phyloP scores from a whole-genome alignment of 1,140 invertebrate genomes.

The Cyrtorhinus lividipennis region DNA sequence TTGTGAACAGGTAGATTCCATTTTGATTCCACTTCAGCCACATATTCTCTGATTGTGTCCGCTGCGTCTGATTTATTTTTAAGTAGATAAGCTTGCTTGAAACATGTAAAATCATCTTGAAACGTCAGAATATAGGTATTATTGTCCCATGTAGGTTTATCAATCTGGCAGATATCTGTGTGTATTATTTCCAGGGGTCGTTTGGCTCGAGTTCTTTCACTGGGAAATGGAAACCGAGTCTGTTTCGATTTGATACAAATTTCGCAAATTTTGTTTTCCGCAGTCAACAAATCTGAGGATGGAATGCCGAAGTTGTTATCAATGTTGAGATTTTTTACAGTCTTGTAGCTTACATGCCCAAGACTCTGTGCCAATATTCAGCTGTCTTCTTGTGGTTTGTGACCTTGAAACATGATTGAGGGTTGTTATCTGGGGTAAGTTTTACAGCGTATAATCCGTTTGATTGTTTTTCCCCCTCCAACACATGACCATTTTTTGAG shows the following conservation, averaged over 20 bases:
- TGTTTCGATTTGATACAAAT: background rate
- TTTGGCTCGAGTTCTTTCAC: background rate
- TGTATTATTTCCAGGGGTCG: slow-evolving; percentile 12
- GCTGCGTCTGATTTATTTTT: slow-evolving; percentile 27
- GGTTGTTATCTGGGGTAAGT: background rate
- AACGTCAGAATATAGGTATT: slow-evolving; percentile 29
- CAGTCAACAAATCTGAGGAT: background rate
- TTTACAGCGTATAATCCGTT: background rate
- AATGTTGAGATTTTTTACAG: slow-evolving; percentile 6
- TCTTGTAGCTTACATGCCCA: slow-evolving; percentile 15
- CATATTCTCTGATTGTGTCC: slow-evolving; percentile 26
- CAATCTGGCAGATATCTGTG: slow-evolving; percentile 1
- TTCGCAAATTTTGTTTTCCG: background rate
- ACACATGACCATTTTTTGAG: background rate
- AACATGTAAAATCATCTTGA: slow-evolving; percentile 31
- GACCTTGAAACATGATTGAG: too few relatives aligned
- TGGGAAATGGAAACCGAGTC: background rate
- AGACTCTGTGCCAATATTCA: slow-evolving; percentile 13
- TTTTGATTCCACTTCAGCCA: slow-evolving; percentile 22
- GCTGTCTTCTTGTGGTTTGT: background rate
- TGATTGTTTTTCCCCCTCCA: background rate
- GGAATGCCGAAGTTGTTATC: background rate
- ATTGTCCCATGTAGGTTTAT: slow-evolving; percentile 6
- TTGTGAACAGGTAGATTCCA: slow-evolving; percentile 21
- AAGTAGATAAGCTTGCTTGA: slow-evolving; percentile 27